Percentiles rank a stretch among this genome's conserved stretches.
Conservation (phyloP, 1,140 invertebrate genomes). For the Drosophila kurseongensis region DNA sequence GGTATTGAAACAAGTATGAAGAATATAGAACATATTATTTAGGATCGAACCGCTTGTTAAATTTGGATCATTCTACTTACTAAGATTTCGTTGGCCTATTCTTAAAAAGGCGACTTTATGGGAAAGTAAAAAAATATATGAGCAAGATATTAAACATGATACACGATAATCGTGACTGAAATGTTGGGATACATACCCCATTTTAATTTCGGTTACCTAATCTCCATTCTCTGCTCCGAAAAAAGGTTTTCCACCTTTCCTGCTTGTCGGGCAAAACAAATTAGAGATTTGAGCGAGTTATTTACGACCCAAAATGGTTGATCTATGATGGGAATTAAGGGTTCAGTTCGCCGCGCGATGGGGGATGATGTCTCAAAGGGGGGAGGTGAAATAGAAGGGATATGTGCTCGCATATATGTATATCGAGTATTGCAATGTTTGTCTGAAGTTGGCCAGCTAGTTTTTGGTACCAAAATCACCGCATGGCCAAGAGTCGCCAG, state of each 20-base stretch:
- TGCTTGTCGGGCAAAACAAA: slow-evolving; percentile 75
- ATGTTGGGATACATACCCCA: background rate
- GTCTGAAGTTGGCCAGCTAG: slow-evolving; percentile 41
- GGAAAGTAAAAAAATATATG: no score
- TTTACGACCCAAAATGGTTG: slow-evolving; percentile 79
- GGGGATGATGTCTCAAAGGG: slow-evolving; percentile 22
- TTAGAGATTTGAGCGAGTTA: slow-evolving; percentile 79
- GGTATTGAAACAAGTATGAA: no score
- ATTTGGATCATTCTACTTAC: no score
- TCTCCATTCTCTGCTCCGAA: slow-evolving; percentile 35
- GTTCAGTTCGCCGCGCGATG: slow-evolving; percentile 48
- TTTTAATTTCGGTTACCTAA: slow-evolving; percentile 12
- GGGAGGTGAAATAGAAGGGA: slow-evolving; percentile 9
- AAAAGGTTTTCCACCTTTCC: slow-evolving; percentile 75
- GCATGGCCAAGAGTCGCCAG: slow-evolving; percentile 70
- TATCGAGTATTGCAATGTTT: slow-evolving; percentile 12
- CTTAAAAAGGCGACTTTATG: no score
- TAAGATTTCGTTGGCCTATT: no score
- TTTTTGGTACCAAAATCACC: slow-evolving; percentile 43
- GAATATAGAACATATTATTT: no score
- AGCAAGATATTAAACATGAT: no score
- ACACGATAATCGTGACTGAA: background rate
- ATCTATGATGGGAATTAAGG: slow-evolving; percentile 78
- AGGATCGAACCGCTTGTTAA: no score
- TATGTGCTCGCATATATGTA: slow-evolving; percentile 1